Conservation (phyloP, 2,888 invertebrate species). For the Amphimallon solstitiale region DNA sequence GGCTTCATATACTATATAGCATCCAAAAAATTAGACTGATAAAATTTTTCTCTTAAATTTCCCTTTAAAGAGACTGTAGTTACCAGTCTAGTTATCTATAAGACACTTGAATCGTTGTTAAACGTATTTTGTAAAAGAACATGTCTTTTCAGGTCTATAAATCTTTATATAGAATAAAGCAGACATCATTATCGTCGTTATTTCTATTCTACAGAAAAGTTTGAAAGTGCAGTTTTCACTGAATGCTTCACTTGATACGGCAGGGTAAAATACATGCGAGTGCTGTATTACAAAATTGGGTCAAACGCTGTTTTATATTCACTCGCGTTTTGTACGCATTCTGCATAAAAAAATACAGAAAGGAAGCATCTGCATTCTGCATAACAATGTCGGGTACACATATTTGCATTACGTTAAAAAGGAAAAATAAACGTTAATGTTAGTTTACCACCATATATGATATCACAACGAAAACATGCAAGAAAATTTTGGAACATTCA, state of each 20-base stretch:
- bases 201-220: slow-evolving; percentile 16
- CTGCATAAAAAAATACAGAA: slow-evolving; percentile 28
- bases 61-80: too few relatives aligned
- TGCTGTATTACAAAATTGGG: slow-evolving; percentile 8
- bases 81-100: too few relatives aligned
- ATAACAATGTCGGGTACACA: slow-evolving; percentile 13
- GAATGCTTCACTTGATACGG: slow-evolving; percentile 10
- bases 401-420: slow-evolving; percentile 8
- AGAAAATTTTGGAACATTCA: too few relatives aligned
- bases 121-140: not conserved
- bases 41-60: too few relatives aligned
- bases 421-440: too few relatives aligned
- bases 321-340: slow-evolving; percentile 25
- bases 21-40: too few relatives aligned
- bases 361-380: slow-evolving; percentile 25
- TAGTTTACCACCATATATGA: too few relatives aligned
- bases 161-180: slow-evolving; percentile 14
- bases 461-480: too few relatives aligned
- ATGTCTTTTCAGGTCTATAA: not conserved
- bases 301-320: slow-evolving; percentile 26
- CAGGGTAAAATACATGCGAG: slow-evolving; percentile 7
- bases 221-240: slow-evolving; percentile 10
- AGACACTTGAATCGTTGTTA: too few relatives aligned
- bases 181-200: slow-evolving; percentile 23
- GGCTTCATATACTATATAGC: too few relatives aligned